Base-by-base conservation (phyloP, 2,113 vertebrate genomes). In the Thalassarche chlororhynchos region DNA sequence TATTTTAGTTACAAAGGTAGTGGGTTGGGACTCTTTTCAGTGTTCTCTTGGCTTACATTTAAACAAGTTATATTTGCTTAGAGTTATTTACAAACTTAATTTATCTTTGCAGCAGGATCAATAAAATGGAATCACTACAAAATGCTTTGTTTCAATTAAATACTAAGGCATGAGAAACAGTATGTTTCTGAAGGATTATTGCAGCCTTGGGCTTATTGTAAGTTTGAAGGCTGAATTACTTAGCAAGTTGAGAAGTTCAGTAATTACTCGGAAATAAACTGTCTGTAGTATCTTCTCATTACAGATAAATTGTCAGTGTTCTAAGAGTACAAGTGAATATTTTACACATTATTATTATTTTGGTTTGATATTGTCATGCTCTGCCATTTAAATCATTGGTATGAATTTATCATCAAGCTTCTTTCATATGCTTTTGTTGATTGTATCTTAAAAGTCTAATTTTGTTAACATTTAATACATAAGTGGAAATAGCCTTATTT, bases 181-280 rank as follows among this genome's bases (percentile, higher is more conserved):
- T 65, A 49, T 84, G 32, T 94, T 93, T 95, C 77, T 84, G 65
- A 89, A 91, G 57, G 61, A 84, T 96, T 95, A 91, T 95, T 96
- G 77, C 61, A 92, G 92, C 95, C 94, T 95, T 89, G 84, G 97
- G 92, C 92, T 91, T 89, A 71, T 92, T 95, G 6, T 52, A 46
- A 94, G 64, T 87, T 77, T 89, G 80, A 93, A 91, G 76, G 69
- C 60, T 92, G 61, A 90, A 71, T 95, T 90, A 78, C 79, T 88
- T 95, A 87, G 42, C 60, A 75, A 92, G 83, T 91, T 75, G 64
- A 57, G 76, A 93, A 92, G 61, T 91, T 93, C 66, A 91, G 64
- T 97, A 97, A 95, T 95, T 96, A 92, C 60, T 91, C 17, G 65
- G 76, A 92, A 94, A 78, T 89, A 84, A 76, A 57, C 61, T 84